Evolutionary conservation across 2,888 invertebrate species (phyloP), one percentile per base, ranked within the genome.

Genomic region (Steinernema hermaphroditum): DNA sequence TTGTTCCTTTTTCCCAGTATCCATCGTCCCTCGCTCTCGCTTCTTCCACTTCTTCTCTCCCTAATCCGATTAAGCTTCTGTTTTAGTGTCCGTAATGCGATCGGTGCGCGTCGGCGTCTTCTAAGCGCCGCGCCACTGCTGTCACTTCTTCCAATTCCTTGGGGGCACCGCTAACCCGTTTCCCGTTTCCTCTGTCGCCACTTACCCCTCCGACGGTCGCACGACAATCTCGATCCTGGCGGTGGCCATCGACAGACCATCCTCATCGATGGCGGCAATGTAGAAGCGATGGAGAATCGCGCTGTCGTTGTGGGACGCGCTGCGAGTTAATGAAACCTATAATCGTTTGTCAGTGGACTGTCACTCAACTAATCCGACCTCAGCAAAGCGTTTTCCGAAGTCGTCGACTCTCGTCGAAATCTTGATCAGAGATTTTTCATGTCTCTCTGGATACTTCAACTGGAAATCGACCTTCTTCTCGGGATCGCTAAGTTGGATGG

Each of bases 11-110:
- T 46, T 46, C n/a, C 46, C 8, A 37, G 6, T 8, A 37, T 37
- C 6, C 37, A 8, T 16, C 46, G 4, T 46, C 46, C 46, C 46
- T 9, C 54, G 2, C 24, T 54, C 37, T 12, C 37, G 37, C 37
- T 8, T 37, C 12, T 12, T 37, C 37, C 37, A n/a, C n/a, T n/a
- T n/a, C n/a, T n/a, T n/a, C n/a, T n/a, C n/a, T 12, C 22, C 4
- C 54, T 54, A 54, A 54, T 54, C 54, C 54, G 54, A 54, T 54
- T 54, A 54, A 54, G 54, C 54, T 24, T 54, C 54, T 27, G 2
- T 27, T 22, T 46, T 46, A 46, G 46, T 16, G 27, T 27, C n/a
- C 22, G 54, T 54, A 54, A 54, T 54, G 54, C 54, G 54, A 54
- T 54, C 54, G 54, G 54, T 54, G 54, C 54, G 24, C 27, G 16